phyloP scores from a whole-genome alignment of 1,140 invertebrate genomes.

The Zaprionus camerounensis region DNA sequence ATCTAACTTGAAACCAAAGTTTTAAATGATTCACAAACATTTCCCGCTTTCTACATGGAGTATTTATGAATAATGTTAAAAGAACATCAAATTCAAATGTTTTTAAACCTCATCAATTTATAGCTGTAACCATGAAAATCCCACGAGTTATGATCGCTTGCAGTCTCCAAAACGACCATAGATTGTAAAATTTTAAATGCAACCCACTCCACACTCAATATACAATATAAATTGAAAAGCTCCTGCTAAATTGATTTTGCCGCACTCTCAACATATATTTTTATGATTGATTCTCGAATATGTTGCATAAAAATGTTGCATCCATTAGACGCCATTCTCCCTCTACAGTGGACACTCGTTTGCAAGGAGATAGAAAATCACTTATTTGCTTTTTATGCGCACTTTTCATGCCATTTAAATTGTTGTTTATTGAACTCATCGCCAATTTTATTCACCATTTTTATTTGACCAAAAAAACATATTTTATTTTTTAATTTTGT shows the following conservation, averaged over 20 bases:
- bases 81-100: too few relatives aligned
- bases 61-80: too few relatives aligned
- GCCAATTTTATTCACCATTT: constrained; percentile 37
- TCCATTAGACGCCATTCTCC: neutral
- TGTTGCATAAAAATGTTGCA: neutral
- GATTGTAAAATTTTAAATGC: neutral
- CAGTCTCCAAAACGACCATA: too few relatives aligned
- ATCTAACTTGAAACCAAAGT: too few relatives aligned
- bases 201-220: neutral
- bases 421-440: constrained; percentile 64
- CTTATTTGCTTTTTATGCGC: constrained; percentile 48
- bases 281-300: constrained; percentile 20
- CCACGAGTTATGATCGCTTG: neutral
- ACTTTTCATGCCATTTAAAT: constrained; percentile 72
- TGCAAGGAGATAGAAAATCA: neutral
- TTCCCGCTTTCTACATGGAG: too few relatives aligned
- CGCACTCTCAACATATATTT: constrained; percentile 43
- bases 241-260: constrained; percentile 38
- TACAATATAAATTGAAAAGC: neutral
- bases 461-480: constrained; percentile 39
- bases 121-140: too few relatives aligned
- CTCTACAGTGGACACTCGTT: neutral
- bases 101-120: too few relatives aligned
- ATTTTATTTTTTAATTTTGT: constrained; percentile 21
- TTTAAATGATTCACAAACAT: too few relatives aligned